Base-by-base conservation (phyloP, 2,888 invertebrate genomes). In the Chelonus formosanus region DNA sequence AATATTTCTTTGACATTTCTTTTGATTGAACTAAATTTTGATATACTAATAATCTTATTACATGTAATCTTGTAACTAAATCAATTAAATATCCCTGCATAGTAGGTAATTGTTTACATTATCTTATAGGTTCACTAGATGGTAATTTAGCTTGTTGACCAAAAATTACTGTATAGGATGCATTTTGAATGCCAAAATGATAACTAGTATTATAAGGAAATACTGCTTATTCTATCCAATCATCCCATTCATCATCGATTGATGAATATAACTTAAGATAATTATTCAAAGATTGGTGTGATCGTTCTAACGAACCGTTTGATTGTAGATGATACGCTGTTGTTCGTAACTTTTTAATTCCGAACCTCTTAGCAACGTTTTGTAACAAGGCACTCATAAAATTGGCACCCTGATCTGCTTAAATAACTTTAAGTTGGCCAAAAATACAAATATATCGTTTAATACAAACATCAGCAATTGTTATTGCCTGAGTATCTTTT, bases 281-380 rank as follows among this genome's bases (percentile, higher is more conserved):
- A 67, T 73, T 70, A 0, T 40, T 60, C 0, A 73, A 45, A 0
- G 64, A 64, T 32, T 68, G 67, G 45, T 72, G 75, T 0, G 68
- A 72, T 52, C 69, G 52, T 65, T 75, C 72, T 3, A 75, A 20
- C 0, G 70, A 72, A 0, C 71, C 70, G 32, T 72, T 74, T 0
- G 70, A 69, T 62, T 70, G 68, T 1, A 70, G 71, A 35, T 67
- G 67, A 47, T 70, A 73, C 3, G 72, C 70, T 3, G 71, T 72
- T 0, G 70, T 72, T 36, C 60, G 58, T 1, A 70, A 32, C 57
- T 68, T 61, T 32, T 67, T 69, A 8, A 75, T 73, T 44, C 57
- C 67, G n/a, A 73, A 76, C 3, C 65, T 10, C 63, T 70, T 70
- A 0, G 67, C 63, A 0, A 75, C 32, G 53, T 60, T n/a, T 47